Evolutionary conservation across 2,888 invertebrate genomes (phyloP).

Genomic region (Crepidodera aurea): DNA sequence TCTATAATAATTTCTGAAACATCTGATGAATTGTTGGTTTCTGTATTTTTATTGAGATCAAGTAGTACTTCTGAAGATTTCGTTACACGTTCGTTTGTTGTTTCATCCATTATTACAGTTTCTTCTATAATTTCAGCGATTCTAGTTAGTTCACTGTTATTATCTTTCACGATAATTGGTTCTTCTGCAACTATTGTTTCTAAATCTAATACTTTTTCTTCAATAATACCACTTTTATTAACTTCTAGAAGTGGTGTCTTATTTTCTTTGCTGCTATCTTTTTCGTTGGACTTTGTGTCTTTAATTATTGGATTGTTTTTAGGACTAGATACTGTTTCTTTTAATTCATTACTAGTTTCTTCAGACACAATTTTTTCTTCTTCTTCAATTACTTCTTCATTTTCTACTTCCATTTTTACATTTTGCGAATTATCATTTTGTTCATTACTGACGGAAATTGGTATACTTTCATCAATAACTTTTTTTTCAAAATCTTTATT

Average conservation of each 20-base stretch:
- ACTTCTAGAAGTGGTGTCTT: not conserved
- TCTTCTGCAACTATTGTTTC: slow-evolving; percentile 5
- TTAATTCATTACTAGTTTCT: too few relatives aligned
- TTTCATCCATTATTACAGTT: not conserved
- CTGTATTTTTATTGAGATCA: slow-evolving; percentile 9
- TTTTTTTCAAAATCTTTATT: not conserved
- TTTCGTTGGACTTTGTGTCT: not conserved
- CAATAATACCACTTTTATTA: not conserved
- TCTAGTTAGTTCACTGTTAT: not conserved
- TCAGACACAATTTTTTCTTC: not conserved
- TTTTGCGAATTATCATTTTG: too few relatives aligned
- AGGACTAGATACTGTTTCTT: too few relatives aligned
- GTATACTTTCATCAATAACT: slow-evolving; percentile 1
- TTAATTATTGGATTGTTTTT: not conserved
- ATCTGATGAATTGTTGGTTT: not conserved
- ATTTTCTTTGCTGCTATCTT: not conserved
- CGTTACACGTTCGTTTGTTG: not conserved
- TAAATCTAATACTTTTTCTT: not conserved
- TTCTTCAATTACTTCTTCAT: not conserved
- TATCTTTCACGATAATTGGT: slow-evolving; percentile 8
- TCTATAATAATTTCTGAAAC: not conserved
- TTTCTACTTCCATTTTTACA: not conserved
- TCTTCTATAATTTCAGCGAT: not conserved
- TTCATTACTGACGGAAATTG: too few relatives aligned
- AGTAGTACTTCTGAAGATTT: not conserved